These are phyloP conservation scores for Hormaphis cornu DNA, from an alignment of 1,140 invertebrate species.

Conservation along the genomic window DNA sequence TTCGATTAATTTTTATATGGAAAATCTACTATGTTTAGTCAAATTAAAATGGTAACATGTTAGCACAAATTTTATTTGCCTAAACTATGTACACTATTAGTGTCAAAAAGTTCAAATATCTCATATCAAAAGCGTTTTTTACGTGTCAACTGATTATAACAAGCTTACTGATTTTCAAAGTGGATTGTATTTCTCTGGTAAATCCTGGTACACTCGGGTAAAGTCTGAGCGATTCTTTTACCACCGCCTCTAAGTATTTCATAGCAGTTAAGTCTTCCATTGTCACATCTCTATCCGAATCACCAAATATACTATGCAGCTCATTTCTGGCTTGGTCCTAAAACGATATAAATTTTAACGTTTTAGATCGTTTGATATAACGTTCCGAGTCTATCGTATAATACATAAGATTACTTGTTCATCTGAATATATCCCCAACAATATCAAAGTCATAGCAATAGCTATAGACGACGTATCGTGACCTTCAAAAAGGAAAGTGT, in stretches of 20 bases:
- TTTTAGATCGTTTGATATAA: background rate
- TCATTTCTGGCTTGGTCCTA: conserved; percentile 22
- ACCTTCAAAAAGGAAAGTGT: conserved; percentile 43
- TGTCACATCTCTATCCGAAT: background rate
- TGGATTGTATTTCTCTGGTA: conserved; percentile 44
- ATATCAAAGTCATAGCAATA: conserved; percentile 57
- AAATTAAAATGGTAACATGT: too few relatives aligned
- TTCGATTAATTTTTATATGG: too few relatives aligned
- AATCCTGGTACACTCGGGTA: conserved; percentile 53
- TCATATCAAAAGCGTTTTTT: background rate
- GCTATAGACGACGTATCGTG: conserved; percentile 72
- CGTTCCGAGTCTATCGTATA: too few relatives aligned
- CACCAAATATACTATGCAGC: conserved; percentile 8
- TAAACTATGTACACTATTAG: too few relatives aligned
- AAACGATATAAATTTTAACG: conserved; percentile 36
- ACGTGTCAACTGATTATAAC: too few relatives aligned
- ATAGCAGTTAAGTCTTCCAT: conserved; percentile 46
- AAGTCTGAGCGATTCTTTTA: conserved; percentile 52
- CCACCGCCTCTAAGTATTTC: too few relatives aligned
- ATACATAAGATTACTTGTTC: too few relatives aligned
- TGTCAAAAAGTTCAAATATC: too few relatives aligned
- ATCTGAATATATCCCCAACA: conserved; percentile 55
- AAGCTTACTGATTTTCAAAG: background rate
- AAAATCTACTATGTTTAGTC: too few relatives aligned
- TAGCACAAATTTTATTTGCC: too few relatives aligned